Evolutionary conservation across 2,113 vertebrate species (phyloP).

Genomic region (Nicator chloris): DNA sequence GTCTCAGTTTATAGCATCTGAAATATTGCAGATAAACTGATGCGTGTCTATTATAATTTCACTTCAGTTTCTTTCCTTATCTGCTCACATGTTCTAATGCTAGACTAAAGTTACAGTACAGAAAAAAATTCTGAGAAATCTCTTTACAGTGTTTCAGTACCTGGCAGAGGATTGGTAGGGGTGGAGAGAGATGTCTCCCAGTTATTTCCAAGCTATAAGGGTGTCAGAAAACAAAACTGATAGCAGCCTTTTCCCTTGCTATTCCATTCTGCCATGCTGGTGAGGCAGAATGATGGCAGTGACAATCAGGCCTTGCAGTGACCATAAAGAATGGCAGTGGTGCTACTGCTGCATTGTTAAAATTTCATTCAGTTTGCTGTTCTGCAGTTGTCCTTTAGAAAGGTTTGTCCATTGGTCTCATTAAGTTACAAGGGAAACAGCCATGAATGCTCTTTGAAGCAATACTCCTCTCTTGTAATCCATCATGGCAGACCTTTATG

Average conservation of each 20-base stretch:
- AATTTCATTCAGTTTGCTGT: not conserved
- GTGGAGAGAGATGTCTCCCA: too few species aligned
- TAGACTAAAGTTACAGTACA: not conserved
- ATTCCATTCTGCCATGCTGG: not conserved
- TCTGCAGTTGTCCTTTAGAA: not conserved
- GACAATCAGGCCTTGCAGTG: not conserved
- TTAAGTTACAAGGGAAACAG: not conserved
- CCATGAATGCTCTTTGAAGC: not conserved
- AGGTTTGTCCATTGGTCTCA: not conserved
- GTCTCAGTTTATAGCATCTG: not conserved
- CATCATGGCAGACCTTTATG: not conserved
- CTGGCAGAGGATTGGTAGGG: not conserved
- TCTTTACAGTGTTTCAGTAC: not conserved
- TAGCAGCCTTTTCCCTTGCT: not conserved
- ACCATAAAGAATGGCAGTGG: not conserved
- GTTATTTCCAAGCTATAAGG: not conserved
- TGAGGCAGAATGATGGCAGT: not conserved
- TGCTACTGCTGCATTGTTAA: not conserved
- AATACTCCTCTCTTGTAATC: not conserved
- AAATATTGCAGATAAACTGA: not conserved
- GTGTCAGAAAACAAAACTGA: not conserved
- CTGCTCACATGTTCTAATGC: not conserved
- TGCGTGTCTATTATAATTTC: not conserved
- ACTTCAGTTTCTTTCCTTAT: not conserved
- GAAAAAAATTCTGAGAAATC: not conserved